Base-by-base conservation (phyloP, 2,113 vertebrate species). In the Corythornis cristatus region DNA sequence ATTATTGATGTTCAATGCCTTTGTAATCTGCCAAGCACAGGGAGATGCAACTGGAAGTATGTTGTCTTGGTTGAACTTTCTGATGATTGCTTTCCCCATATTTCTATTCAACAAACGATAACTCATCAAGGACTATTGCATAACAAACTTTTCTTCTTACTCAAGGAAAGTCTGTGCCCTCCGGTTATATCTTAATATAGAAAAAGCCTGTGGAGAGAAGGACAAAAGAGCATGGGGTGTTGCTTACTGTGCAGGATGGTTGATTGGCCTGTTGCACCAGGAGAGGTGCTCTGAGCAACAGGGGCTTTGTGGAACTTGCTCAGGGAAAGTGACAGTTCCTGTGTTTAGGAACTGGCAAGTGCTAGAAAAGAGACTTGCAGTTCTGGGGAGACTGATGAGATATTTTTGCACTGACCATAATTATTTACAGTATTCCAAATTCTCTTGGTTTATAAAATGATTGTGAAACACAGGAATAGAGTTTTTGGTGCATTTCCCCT, bases 21-120 rank as follows among this genome's bases (percentile, higher is more conserved):
- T 45, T 95, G 71, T 93, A 95, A 81, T 90, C 93, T 91, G 84
- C 67, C 70, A 76, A 83, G 57, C 23, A 65, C n/a, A 71, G 65
- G 25, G 81, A 93, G 25, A 48, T 77, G 25, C 50, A 90, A 65
- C 72, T 86, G 51, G 43, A 83, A 93, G 46, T 75, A 29, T 43
- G 20, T 43, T 83, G 66, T 66, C 76, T 64, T 74, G 29, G 6
- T 6, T 70, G 61, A 94, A 86, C 14, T 81, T 76, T 85, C 83
- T 83, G 64, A 53, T 56, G 70, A n/a, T 78, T 91, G 50, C 54
- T 61, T 88, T 92, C 29, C 51, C 42, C 40, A 3, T 79, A 53
- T 80, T 92, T 73, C 64, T 57, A 22, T 73, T 76, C 62, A 40
- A 57, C 80, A 26, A 66, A 12, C 35, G 46, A 42, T 19, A 71